Percentiles rank a stretch among this genome's conserved stretches.
phyloP scores from a whole-genome alignment of 2,113 vertebrate genomes.

The Nannobrachium achirus region DNA sequence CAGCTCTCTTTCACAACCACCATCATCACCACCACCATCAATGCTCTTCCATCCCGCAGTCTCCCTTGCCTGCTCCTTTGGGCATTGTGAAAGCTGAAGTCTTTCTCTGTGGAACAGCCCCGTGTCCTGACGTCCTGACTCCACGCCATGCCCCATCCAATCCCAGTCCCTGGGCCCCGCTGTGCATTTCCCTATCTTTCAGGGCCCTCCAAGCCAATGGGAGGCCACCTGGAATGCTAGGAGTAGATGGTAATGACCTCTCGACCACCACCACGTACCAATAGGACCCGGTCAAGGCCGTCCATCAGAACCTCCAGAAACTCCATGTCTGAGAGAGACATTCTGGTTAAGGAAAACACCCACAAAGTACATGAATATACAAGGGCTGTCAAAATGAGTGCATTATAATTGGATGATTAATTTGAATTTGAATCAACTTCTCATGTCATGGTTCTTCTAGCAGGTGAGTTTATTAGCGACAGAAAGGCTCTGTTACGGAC shows the following conservation, averaged over 20 bases:
- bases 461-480: too few relatives aligned
- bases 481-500: too few relatives aligned
- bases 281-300: constrained; percentile 87
- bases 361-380: background rate
- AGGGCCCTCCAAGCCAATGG: background rate
- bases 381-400: too few relatives aligned
- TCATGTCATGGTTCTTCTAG: too few relatives aligned
- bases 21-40: background rate
- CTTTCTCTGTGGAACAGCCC: background rate
- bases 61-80: too few relatives aligned
- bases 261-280: constrained; percentile 92
- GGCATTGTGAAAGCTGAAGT: background rate
- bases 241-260: constrained; percentile 98
- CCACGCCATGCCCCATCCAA: background rate
- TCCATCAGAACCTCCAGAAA: constrained; percentile 95
- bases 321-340: constrained; percentile 88
- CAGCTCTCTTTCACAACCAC: background rate
- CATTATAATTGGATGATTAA: background rate
- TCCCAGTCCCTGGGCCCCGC: background rate
- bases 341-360: constrained; percentile 72
- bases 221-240: constrained; percentile 59
- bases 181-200: background rate
- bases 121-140: background rate
- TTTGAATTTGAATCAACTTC: background rate
- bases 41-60: background rate